Conservation (phyloP, 2,888 invertebrate genomes). For the Phytoseiulus persimilis region DNA sequence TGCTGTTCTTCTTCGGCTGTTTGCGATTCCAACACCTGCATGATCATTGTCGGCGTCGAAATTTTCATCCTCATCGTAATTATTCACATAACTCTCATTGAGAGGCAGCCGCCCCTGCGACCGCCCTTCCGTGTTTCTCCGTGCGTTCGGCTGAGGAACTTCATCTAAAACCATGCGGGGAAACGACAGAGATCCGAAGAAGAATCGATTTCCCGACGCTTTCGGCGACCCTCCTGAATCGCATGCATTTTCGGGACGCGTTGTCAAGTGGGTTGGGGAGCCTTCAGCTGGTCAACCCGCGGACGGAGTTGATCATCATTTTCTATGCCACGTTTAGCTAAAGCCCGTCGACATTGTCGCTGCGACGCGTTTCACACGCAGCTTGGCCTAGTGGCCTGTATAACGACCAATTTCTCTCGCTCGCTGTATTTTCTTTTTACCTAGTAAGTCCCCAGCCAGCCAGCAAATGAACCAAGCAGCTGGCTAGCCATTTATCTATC, state of each 20-base stretch:
- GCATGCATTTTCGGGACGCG: not conserved
- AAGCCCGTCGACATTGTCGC: not conserved
- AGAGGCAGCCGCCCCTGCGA: too few relatives aligned
- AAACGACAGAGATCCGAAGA: not conserved
- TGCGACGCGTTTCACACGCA: not conserved
- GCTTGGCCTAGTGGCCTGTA: conserved; percentile 5
- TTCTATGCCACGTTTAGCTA: not conserved
- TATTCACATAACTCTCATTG: not conserved
- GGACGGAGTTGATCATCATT: not conserved
- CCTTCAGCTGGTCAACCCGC: not conserved
- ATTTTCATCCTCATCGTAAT: not conserved
- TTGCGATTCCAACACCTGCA: not conserved
- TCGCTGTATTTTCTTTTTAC: not conserved
- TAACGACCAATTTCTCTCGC: not conserved
- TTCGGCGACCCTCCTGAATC: not conserved
- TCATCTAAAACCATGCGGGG: not conserved
- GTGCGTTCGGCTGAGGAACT: too few relatives aligned
- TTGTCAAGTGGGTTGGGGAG: not conserved
- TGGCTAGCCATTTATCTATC: not conserved
- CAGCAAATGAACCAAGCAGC: not conserved
- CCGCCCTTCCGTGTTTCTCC: too few relatives aligned
- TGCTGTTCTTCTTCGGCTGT: not conserved
- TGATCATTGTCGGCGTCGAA: not conserved
- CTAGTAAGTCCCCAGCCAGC: not conserved
- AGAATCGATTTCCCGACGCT: not conserved